phyloP scores from a whole-genome alignment of 2,113 vertebrate genomes.

The Antechinus flavipes region DNA sequence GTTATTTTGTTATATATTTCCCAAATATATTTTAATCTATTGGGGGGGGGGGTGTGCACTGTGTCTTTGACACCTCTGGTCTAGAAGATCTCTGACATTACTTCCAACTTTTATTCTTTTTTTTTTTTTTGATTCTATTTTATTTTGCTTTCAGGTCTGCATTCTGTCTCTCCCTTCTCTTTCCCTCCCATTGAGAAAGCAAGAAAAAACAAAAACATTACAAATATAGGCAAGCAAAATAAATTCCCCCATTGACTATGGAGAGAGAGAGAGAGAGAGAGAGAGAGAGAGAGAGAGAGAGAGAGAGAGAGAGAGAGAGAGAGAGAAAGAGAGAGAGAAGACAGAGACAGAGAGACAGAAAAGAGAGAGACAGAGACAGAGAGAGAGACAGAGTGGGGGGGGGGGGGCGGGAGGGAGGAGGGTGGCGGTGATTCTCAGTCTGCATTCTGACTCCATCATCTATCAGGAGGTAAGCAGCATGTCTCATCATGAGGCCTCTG shows the following conservation, averaged over 20 bases:
- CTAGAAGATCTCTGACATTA: background rate
- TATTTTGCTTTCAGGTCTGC: background rate
- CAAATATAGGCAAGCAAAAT: background rate
- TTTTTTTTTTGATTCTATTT: background rate
- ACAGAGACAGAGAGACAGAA: too few species aligned
- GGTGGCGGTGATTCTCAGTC: too few species aligned
- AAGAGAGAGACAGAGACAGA: too few species aligned
- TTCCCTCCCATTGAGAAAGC: background rate
- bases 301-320: too few species aligned
- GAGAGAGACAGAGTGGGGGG: too few species aligned
- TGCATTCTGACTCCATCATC: too few species aligned
- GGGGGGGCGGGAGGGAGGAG: too few species aligned
- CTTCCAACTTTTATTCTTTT: too few species aligned
- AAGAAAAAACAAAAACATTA: background rate
- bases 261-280: too few species aligned
- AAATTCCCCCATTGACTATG: background rate
- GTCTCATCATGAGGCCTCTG: background rate
- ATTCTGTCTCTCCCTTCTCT: background rate
- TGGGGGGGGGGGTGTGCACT: too few species aligned
- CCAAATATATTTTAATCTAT: background rate
- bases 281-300: too few species aligned
- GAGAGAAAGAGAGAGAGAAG: too few species aligned
- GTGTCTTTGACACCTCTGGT: background rate
- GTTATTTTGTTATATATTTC: background rate
- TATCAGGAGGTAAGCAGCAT: background rate